Evolutionary conservation across 2,888 invertebrate genomes (phyloP).

Genomic region (Macropis europaea): DNA sequence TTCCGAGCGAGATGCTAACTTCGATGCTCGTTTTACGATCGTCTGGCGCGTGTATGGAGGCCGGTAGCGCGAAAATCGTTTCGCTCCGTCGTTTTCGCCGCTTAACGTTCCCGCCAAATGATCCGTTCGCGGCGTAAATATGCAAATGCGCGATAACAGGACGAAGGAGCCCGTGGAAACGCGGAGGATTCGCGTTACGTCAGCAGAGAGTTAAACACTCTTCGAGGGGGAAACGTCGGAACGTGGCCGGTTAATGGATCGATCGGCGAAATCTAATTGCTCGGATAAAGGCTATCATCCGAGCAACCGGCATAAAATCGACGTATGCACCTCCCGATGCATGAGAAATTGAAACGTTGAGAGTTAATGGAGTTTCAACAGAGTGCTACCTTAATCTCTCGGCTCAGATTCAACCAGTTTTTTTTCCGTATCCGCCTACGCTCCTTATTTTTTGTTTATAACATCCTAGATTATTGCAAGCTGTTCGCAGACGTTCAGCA

Average conservation of each 20-base stretch:
- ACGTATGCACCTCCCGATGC: not conserved
- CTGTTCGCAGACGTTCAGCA: no score
- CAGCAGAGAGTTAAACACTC: not conserved
- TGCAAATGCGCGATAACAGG: constrained; percentile 43
- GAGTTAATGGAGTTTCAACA: not conserved
- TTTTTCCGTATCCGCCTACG: constrained; percentile 24
- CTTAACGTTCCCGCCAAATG: not conserved
- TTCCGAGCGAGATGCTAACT: not conserved
- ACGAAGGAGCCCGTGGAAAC: constrained; percentile 5
- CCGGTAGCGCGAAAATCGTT: constrained; percentile 13
- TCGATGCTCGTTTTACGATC: constrained; percentile 5
- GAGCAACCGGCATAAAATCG: constrained; percentile 23
- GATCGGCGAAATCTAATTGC: constrained; percentile 43
- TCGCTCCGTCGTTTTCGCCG: not conserved
- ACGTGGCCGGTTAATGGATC: constrained; percentile 36
- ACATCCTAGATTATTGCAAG: no score
- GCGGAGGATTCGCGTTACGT: constrained; percentile 17
- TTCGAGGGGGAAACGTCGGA: not conserved
- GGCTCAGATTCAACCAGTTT: constrained; percentile 17
- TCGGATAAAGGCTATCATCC: constrained; percentile 38
- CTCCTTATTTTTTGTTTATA: constrained; percentile 14
- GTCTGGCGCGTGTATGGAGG: not conserved
- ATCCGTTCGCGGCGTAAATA: constrained; percentile 13
- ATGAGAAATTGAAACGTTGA: constrained; percentile 43
- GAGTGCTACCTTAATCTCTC: constrained; percentile 18